Conservation (phyloP, 2,113 vertebrate species). For the Puntigrus tetrazona region DNA sequence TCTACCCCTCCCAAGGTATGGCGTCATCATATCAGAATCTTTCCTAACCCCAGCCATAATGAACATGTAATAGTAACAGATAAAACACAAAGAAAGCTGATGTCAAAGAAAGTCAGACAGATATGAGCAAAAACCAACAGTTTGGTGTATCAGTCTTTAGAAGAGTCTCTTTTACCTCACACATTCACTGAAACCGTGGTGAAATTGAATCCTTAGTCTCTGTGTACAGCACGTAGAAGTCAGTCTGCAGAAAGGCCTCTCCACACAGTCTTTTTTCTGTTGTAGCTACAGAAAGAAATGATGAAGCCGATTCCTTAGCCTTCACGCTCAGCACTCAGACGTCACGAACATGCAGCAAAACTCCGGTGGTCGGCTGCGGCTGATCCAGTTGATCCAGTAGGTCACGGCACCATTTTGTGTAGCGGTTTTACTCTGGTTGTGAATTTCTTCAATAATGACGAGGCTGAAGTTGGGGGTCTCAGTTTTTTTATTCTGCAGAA, state of each 20-base stretch:
- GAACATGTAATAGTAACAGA: not conserved
- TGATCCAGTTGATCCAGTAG: not conserved
- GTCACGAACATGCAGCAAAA: not conserved
- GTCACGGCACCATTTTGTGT: not conserved
- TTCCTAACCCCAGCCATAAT: not conserved
- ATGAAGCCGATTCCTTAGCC: not conserved
- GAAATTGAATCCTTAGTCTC: no score
- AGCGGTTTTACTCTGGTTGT: no score
- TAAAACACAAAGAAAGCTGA: not conserved
- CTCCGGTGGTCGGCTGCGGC: not conserved
- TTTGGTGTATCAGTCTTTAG: not conserved
- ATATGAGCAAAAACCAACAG: not conserved
- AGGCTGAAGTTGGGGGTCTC: no score
- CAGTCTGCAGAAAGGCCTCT: no score
- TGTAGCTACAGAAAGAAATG: not conserved
- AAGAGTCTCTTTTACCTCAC: no score
- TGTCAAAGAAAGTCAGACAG: not conserved
- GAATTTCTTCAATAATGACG: no score
- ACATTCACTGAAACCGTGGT: no score
- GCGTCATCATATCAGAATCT: not conserved
- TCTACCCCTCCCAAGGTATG: not conserved
- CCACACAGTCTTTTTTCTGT: accelerated
- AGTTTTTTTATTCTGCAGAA: no score
- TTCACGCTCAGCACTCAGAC: not conserved
- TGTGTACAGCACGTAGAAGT: no score